These are phyloP conservation scores for Machimus atricapillus DNA, from an alignment of 2,888 invertebrate species.

Conservation along the genomic window DNA sequence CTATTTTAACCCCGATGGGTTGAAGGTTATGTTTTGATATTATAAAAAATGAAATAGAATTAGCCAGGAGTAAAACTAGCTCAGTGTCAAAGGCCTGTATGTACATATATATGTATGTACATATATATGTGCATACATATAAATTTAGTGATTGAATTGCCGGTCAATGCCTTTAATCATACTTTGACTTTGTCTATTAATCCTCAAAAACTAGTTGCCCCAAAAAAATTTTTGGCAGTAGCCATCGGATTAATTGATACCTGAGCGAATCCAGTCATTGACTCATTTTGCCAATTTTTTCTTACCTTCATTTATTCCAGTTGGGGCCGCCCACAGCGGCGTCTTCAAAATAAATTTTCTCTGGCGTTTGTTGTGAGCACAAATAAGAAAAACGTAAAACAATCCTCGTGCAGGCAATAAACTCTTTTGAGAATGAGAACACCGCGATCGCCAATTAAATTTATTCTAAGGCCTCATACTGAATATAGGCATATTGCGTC, in stretches of 20 bases:
- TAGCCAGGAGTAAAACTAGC: background rate
- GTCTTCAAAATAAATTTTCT: background rate
- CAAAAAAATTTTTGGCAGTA: background rate
- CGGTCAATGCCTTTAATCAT: background rate
- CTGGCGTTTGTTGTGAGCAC: background rate
- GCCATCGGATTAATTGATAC: background rate
- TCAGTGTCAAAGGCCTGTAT: background rate
- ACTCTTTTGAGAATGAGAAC: background rate
- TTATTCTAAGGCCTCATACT: background rate
- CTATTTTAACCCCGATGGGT: background rate
- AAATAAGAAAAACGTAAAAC: background rate
- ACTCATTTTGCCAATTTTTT: background rate
- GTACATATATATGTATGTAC: too few relatives aligned
- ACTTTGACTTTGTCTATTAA: background rate
- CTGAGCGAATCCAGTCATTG: background rate
- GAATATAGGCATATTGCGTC: background rate
- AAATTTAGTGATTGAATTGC: background rate
- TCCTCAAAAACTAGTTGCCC: background rate
- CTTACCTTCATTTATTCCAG: background rate
- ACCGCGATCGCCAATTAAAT: background rate
- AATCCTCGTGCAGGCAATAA: background rate
- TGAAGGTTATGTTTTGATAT: background rate
- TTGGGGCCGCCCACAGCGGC: background rate
- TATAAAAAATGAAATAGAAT: background rate
- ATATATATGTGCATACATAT: too few relatives aligned